phyloP scores from a whole-genome alignment of 2,113 vertebrate species.

The Tricholaema leucomelas region DNA sequence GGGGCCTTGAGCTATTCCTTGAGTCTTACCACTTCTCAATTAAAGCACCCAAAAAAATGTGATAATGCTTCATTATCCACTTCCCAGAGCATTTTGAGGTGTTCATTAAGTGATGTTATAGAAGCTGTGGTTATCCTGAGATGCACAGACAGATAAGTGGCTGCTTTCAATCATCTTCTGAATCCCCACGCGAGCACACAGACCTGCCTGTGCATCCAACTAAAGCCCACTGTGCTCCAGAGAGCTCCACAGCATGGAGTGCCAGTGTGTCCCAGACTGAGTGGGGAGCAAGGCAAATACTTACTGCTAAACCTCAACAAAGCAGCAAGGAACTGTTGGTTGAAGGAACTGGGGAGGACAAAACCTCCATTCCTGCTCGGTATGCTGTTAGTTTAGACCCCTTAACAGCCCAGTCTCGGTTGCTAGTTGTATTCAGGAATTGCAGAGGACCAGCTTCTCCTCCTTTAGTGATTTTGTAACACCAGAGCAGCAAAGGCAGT shows the following conservation, averaged over 20 bases:
- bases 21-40: conserved; percentile 12
- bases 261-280: not conserved
- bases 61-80: conserved; percentile 40
- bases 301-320: not conserved
- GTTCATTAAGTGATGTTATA: conserved; percentile 27
- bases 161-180: not conserved
- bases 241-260: accelerated
- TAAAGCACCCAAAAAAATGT: not conserved
- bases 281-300: not conserved
- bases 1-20: conserved; percentile 32
- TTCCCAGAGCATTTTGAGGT: conserved; percentile 58
- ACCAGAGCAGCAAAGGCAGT: not conserved
- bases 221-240: accelerated
- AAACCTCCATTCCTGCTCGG: not conserved
- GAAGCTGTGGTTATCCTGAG: conserved; percentile 21
- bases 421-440: not conserved
- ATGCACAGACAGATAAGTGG: conserved; percentile 8
- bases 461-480: not conserved
- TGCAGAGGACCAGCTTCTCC: not conserved
- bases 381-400: not conserved
- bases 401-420: accelerated
- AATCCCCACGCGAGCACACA: not conserved
- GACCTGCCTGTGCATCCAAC: not conserved
- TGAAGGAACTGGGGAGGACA: not conserved
- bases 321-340: not conserved